Evolutionary conservation across 2,113 vertebrate species (phyloP), one percentile per base, ranked within the genome.

Genomic region (Chloebia gouldiae): DNA sequence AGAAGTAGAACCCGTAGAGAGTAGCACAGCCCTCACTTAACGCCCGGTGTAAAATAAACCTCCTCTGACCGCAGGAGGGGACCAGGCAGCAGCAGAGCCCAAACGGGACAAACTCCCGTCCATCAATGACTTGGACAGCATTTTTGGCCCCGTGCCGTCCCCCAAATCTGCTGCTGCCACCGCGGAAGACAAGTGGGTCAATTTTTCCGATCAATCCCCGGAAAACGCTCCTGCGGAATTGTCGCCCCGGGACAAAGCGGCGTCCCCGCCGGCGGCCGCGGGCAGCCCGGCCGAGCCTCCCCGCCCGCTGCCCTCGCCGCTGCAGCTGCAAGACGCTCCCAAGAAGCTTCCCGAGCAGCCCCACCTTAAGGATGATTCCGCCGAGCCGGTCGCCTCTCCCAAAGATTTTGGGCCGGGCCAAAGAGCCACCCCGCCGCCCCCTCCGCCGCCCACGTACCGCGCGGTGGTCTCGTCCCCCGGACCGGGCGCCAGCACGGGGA

Each of bases 361-460:
- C 22, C 96, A 97, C 86, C 94, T 98, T 88, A 98, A 98, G 97
- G 99, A 99, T 23, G 99, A 99, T 76, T 92, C 98, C 92, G 64
- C 94, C 81, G 98, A 99, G 95, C 97, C 98, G 4, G 90, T 96
- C 53, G 98, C 98, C 35, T 99, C 99, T 82, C 99, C 99, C 92
- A 98, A 98, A 98, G 99, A 99, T 90, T 96, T 98, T 24, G 98
- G 98, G 24, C 94, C 97, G 80, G 99, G 97, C 73, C 98, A 98
- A 69, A 98, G 99, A 92, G 98, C 98, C 44, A 99, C 99, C 14
- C 99, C 99, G 1, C 99, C 99, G 83, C 99, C 99, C 95, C 99
- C 99, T 76, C 99, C 99, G 28, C 99, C 99, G 5, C 99, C 99
- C 97, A 99, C 98, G 94, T 99, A 99, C 98, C 98, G 99, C 64